Conservation (phyloP, 2,797 vertebrate genomes). For the Caiman crocodilus region DNA sequence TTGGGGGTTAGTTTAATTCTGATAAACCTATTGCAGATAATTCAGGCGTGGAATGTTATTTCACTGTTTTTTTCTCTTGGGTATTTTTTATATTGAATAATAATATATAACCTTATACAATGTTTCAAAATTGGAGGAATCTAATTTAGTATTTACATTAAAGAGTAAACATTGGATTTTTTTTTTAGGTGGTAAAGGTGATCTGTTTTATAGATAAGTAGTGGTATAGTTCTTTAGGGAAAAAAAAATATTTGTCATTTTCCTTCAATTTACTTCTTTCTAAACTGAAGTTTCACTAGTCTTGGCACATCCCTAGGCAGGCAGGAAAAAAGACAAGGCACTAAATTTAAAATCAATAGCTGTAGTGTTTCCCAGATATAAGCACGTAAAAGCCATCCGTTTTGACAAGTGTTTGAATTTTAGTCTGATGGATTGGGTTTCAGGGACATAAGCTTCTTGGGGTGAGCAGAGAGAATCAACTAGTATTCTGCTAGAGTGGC, state of each 20-base stretch:
- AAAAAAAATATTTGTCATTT: not conserved
- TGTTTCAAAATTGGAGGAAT: not conserved
- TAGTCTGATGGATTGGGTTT: slow-evolving; percentile 53
- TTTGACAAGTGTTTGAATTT: slow-evolving; percentile 61
- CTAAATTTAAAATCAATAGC: slow-evolving; percentile 67
- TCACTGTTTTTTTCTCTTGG: not conserved
- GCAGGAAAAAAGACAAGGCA: slow-evolving; percentile 1
- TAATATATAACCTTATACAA: too few relatives aligned
- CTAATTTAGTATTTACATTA: not conserved
- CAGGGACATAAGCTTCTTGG: slow-evolving; percentile 30
- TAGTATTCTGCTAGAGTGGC: not conserved
- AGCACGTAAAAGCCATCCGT: slow-evolving; percentile 37
- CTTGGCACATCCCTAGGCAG: not conserved
- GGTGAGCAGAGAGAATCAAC: not conserved
- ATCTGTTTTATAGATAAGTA: not conserved
- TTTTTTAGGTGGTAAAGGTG: not conserved
- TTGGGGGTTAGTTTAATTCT: not conserved
- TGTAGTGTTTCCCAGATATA: slow-evolving; percentile 48
- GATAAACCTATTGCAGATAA: not conserved
- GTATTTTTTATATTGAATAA: not conserved
- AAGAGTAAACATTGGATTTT: not conserved
- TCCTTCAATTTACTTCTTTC: not conserved
- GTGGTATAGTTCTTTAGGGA: not conserved
- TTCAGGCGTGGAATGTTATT: not conserved
- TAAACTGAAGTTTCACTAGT: slow-evolving; percentile 42